These are phyloP conservation scores for Eretmocerus hayati DNA, from an alignment of 2,888 invertebrate species.

Conservation along the genomic window DNA sequence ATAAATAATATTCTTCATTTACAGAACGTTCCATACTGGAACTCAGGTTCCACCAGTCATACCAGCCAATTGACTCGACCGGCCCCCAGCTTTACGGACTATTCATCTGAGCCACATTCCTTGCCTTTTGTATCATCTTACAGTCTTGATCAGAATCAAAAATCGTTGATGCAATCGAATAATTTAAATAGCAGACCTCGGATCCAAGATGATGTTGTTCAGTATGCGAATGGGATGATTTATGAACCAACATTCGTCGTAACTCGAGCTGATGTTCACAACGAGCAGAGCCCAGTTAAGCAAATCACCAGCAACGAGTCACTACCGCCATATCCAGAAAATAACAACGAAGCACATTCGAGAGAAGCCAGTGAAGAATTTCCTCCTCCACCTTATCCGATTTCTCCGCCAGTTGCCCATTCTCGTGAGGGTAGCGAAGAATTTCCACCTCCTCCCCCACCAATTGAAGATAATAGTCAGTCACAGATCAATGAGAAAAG, in stretches of 20 bases:
- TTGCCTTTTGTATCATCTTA: conserved; percentile 57
- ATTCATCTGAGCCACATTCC: conserved; percentile 54
- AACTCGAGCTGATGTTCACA: conserved; percentile 79
- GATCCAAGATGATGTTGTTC: conserved; percentile 47
- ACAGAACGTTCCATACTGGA: conserved; percentile 38
- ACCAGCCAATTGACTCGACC: conserved; percentile 25
- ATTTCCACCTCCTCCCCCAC: conserved; percentile 83
- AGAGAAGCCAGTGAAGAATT: conserved; percentile 52
- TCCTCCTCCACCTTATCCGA: conserved; percentile 70
- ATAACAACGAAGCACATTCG: conserved; percentile 47
- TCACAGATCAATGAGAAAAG: conserved; percentile 16
- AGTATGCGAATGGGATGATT: conserved; percentile 47
- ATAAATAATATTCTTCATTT: conserved; percentile 3
- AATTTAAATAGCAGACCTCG: conserved; percentile 35
- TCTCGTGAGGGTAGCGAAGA: conserved; percentile 84
- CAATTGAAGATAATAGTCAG: conserved; percentile 59
- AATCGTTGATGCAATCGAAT: conserved; percentile 26
- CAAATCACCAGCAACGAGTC: conserved; percentile 47
- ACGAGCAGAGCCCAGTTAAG: conserved; percentile 62
- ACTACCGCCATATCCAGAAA: conserved; percentile 48
- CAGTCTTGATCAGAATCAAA: conserved; percentile 40
- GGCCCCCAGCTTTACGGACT: conserved; percentile 35
- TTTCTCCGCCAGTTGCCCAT: conserved; percentile 66
- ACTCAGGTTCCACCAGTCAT: conserved; percentile 34
- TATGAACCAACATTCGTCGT: conserved; percentile 54